Evolutionary conservation across 2,797 vertebrate genomes (phyloP).

Genomic region (Octomys mimax): DNA sequence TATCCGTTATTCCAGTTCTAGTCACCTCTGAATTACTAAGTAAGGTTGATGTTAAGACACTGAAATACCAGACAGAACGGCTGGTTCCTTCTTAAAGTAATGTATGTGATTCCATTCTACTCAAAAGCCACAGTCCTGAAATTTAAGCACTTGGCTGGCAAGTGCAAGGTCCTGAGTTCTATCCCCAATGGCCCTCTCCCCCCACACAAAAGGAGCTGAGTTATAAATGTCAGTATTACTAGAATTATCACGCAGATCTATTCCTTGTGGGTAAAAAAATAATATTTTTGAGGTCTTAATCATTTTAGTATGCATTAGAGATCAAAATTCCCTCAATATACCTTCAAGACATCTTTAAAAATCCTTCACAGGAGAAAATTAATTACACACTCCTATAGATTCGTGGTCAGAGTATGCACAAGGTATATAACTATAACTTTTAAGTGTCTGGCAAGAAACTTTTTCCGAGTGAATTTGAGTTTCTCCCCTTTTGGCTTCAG

Average conservation of each 20-base stretch:
- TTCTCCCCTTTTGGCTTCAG: not conserved
- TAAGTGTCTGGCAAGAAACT: not conserved
- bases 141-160: not conserved
- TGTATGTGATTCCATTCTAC: not conserved
- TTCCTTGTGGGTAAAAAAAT: not conserved
- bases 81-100: slow-evolving; percentile 9
- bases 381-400: not conserved
- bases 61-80: not conserved
- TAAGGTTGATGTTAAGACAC: not conserved
- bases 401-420: not conserved
- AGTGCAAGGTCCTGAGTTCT: too few species aligned
- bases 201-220: not conserved
- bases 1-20: not conserved
- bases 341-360: not conserved
- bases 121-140: slow-evolving; percentile 41
- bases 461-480: slow-evolving; percentile 14
- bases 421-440: not conserved
- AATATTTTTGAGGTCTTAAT: slow-evolving; percentile 60
- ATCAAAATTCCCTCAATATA: slow-evolving; percentile 58
- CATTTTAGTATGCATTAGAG: slow-evolving; percentile 57
- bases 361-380: slow-evolving; percentile 22
- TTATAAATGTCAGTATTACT: not conserved
- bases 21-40: not conserved
- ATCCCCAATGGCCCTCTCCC: too few species aligned
- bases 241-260: slow-evolving; percentile 57